Percentiles rank a stretch among this genome's conserved stretches.
Evolutionary conservation across 2,113 vertebrate species (phyloP).

Genomic region (Pseudopipra pipra): DNA sequence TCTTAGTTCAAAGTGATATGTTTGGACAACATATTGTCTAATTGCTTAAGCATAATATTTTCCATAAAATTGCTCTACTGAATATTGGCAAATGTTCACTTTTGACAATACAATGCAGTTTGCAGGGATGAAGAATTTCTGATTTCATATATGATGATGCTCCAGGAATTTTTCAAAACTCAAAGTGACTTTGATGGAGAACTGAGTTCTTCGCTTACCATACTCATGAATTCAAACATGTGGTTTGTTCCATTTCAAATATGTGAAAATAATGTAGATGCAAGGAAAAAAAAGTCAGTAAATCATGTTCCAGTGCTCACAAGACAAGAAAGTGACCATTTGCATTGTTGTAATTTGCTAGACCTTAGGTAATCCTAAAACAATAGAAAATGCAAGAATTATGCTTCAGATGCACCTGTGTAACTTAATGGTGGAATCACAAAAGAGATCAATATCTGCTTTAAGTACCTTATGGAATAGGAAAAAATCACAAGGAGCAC

Average conservation of each 20-base stretch:
- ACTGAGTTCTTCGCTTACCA: background rate
- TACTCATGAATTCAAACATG: background rate
- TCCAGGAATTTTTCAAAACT: background rate
- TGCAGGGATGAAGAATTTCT: background rate
- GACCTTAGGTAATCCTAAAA: background rate
- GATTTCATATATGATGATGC: background rate
- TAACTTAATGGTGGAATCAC: background rate
- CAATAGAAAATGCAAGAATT: background rate
- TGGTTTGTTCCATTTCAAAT: background rate
- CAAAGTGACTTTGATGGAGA: background rate
- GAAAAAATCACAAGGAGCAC: background rate
- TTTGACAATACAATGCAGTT: background rate
- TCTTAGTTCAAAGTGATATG: background rate
- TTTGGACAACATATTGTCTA: background rate
- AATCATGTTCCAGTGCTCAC: background rate
- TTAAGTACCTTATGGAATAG: background rate
- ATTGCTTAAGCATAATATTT: background rate
- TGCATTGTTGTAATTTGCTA: background rate
- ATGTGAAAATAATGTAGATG: background rate
- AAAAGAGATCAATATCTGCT: background rate
- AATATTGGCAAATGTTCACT: background rate
- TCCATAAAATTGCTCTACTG: background rate
- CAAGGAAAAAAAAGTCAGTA: background rate
- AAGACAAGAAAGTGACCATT: background rate
- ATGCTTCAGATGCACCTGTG: rapidly evolving